Evolutionary conservation across 2,797 vertebrate genomes (phyloP).

Genomic region (Channa striata): DNA sequence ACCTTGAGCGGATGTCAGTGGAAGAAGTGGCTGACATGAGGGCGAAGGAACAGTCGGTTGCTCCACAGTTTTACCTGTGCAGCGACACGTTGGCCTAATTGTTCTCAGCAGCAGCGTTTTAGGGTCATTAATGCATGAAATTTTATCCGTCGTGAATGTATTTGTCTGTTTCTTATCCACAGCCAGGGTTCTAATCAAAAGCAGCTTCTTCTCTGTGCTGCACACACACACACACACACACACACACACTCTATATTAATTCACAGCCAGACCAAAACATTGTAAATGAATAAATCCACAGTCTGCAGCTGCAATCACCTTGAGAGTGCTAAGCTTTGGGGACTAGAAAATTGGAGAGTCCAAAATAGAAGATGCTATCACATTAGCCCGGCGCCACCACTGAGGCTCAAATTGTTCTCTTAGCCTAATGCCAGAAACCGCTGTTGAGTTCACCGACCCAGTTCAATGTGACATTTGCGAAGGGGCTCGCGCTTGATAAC

Average conservation of each 20-base stretch:
- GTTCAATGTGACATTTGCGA: conserved; percentile 47
- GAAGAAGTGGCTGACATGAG: not conserved
- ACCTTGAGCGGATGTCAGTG: conserved; percentile 3
- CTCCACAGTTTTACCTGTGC: not conserved
- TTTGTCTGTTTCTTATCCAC: not conserved
- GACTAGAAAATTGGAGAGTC: not conserved
- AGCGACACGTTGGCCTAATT: not conserved
- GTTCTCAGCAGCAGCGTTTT: not conserved
- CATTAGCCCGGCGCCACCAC: conserved; percentile 10
- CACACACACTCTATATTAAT: not conserved
- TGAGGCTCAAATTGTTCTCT: conserved; percentile 2
- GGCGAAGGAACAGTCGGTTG: conserved; percentile 3
- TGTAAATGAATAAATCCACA: not conserved
- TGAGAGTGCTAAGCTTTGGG: conserved; percentile 2
- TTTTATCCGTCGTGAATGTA: not conserved
- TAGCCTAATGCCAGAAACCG: conserved; percentile 18
- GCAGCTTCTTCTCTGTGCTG: not conserved
- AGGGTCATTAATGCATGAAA: not conserved
- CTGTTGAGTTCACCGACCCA: conserved; percentile 37
- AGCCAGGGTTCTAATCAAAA: not conserved
- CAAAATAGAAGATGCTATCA: conserved; percentile 2
- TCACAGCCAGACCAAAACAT: not conserved
- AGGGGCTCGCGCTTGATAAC: conserved; percentile 40
- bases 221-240: not conserved
- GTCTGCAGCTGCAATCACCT: conserved; percentile 23